Conservation (phyloP, 2,113 vertebrate genomes). For the Taurulus bubalis region DNA sequence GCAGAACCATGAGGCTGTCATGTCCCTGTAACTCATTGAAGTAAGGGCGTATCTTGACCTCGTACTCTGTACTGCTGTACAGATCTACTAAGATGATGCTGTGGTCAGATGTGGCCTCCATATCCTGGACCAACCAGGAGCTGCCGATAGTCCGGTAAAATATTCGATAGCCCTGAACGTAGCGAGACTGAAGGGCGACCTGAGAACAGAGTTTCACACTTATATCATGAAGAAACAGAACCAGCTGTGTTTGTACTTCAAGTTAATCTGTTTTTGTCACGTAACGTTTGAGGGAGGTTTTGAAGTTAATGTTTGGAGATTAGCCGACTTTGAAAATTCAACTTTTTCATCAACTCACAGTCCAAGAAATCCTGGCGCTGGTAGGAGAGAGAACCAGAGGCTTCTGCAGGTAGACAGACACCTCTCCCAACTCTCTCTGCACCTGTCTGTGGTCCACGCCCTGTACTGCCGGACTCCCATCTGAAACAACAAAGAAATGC, state of each 20-base stretch:
- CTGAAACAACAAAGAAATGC: constrained; percentile 76
- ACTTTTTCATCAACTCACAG: constrained; percentile 91
- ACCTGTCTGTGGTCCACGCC: constrained; percentile 94
- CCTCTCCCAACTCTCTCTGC: constrained; percentile 93
- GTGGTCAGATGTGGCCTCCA: constrained; percentile 80
- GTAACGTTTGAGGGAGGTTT: constrained; percentile 24
- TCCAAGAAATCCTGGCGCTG: constrained; percentile 94
- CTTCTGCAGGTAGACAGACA: constrained; percentile 91
- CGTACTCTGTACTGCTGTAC: constrained; percentile 86
- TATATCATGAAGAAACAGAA: constrained; percentile 4
- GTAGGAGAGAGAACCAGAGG: constrained; percentile 91
- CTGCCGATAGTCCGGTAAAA: constrained; percentile 86
- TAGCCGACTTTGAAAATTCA: too few species aligned
- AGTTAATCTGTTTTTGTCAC: constrained; percentile 31
- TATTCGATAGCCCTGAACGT: constrained; percentile 91
- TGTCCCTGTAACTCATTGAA: constrained; percentile 90
- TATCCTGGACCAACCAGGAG: constrained; percentile 87
- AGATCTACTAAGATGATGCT: constrained; percentile 86
- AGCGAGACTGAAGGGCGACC: constrained; percentile 87
- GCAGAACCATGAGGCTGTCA: constrained; percentile 86
- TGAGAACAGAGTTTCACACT: constrained; percentile 59
- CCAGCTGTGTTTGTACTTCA: constrained; percentile 11
- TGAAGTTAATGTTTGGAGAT: constrained; percentile 50
- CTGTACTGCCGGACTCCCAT: constrained; percentile 92
- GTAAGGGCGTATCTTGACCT: constrained; percentile 92